Evolutionary conservation across 2,113 vertebrate species (phyloP), one percentile per base, ranked within the genome.

Genomic region (Tyrannus savana): DNA sequence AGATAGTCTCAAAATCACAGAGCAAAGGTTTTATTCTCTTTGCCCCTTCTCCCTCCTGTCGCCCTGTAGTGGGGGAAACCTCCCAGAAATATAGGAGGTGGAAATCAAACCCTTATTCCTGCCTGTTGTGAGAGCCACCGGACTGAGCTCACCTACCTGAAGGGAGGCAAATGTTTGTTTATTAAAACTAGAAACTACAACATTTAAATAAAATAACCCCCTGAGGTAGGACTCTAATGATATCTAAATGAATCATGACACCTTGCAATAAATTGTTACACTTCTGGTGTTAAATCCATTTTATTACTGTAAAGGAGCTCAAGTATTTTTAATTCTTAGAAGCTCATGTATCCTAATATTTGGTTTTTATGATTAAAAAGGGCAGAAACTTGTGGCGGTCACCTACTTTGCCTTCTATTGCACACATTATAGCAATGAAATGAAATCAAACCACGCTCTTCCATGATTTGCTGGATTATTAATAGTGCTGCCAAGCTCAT

Each of bases 401-500:
- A 79, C 85, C 87, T 71, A 2, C 87, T 96, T 93, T 35, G 60
- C 69, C 69, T 82, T 84, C 21, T 4, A 58, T 12, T 71, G 92
- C 53, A 64, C 18, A 33, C 69, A 16, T 88, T 80, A 78, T 5
- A 75, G 50, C 73, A 31, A 14, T 25, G 84, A 95, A 92, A 95
- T 76, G 83, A 95, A 92, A 95, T 76, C 60, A 94, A 96, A 66
- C 19, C 78, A 19, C 56, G 52, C 35, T 95, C 97, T 71, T 78
- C 71, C 55, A n/a, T 47, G 63, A 56, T 82, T 91, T 93, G 53
- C 73, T 79, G 47, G 77, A 67, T 95, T 97, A 96, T 90, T 97
- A 96, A 93, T 94, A 95, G 76, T 49, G 49, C 92, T 96, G 91
- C 77, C 88, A 89, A 78, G 49, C 88, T 96, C 96, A 97, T 95